Evolutionary conservation across 2,888 invertebrate species (phyloP).

Genomic region (Sarcophaga subvicina): DNA sequence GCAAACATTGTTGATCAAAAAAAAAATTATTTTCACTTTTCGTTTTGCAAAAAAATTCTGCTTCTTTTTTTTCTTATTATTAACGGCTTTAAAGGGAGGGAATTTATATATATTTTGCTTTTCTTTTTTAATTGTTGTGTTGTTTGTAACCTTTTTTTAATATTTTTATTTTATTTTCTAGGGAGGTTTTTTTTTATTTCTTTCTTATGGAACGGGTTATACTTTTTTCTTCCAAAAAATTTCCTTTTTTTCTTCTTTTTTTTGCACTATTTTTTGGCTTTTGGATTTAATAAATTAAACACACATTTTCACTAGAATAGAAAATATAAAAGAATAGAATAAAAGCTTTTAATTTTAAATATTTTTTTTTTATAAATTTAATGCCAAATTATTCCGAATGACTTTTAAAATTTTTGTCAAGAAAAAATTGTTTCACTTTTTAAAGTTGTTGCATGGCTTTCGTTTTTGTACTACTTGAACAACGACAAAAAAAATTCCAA

Average conservation of each 20-base stretch:
- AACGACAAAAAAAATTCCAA: neutral
- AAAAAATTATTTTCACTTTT: slow-evolving; percentile 30
- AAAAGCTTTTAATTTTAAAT: neutral
- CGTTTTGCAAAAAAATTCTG: slow-evolving; percentile 42
- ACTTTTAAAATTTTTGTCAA: no score
- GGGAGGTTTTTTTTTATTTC: neutral
- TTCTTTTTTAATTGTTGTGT: slow-evolving; percentile 14
- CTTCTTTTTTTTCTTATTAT: slow-evolving; percentile 44
- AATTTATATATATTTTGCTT: neutral
- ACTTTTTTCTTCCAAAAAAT: neutral
- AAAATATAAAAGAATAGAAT: neutral
- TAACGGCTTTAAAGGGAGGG: neutral
- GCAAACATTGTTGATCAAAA: slow-evolving; percentile 77
- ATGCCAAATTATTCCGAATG: neutral
- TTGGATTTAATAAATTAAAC: neutral
- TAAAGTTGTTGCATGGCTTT: neutral
- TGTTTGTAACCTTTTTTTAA: neutral
- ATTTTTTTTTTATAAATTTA: neutral
- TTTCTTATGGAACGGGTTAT: neutral
- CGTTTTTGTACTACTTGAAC: neutral
- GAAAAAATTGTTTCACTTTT: no score
- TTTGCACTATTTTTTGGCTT: neutral
- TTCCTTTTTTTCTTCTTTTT: neutral
- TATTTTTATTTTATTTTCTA: slow-evolving; percentile 7
- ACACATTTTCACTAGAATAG: neutral